Evolutionary conservation across 2,888 invertebrate genomes (phyloP).

Genomic region (Lymantria monacha): DNA sequence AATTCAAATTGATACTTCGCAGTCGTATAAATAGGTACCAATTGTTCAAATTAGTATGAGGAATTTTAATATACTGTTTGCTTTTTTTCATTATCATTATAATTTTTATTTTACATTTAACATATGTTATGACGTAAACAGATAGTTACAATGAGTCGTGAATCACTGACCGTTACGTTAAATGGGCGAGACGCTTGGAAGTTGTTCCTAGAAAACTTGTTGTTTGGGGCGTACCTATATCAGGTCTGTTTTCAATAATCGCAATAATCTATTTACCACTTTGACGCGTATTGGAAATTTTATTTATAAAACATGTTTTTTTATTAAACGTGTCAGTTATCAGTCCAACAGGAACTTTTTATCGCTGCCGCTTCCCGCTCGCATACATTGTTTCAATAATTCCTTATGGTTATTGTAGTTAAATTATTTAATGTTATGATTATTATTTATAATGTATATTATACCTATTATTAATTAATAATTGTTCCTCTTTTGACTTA

Average conservation of each 20-base stretch:
- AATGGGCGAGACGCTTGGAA: conserved; percentile 1
- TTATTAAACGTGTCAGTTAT: conserved; percentile 36
- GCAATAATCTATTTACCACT: conserved; percentile 6
- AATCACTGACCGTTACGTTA: conserved; percentile 14
- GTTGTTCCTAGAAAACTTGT: conserved; percentile 21
- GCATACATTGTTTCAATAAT: not conserved
- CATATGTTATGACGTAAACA: conserved; percentile 24
- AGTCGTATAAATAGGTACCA: not conserved
- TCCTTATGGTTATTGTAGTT: no score
- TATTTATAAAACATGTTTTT: conserved; percentile 32
- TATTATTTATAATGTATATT: no score
- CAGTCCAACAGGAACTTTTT: conserved; percentile 49
- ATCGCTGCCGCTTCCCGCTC: conserved; percentile 43
- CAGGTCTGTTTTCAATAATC: conserved; percentile 22
- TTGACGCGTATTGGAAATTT: conserved; percentile 21
- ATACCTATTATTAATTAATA: no score
- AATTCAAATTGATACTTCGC: no score
- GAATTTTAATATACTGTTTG: conserved; percentile 11
- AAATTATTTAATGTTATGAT: no score
- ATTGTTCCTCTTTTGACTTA: no score
- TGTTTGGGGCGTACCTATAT: conserved; percentile 41
- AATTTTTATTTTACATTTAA: conserved; percentile 12
- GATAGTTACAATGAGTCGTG: not conserved
- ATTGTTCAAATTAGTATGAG: conserved; percentile 20
- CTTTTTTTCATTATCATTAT: conserved; percentile 22